phyloP scores from a whole-genome alignment of 2,113 vertebrate species.

The Accipiter virgatus region DNA sequence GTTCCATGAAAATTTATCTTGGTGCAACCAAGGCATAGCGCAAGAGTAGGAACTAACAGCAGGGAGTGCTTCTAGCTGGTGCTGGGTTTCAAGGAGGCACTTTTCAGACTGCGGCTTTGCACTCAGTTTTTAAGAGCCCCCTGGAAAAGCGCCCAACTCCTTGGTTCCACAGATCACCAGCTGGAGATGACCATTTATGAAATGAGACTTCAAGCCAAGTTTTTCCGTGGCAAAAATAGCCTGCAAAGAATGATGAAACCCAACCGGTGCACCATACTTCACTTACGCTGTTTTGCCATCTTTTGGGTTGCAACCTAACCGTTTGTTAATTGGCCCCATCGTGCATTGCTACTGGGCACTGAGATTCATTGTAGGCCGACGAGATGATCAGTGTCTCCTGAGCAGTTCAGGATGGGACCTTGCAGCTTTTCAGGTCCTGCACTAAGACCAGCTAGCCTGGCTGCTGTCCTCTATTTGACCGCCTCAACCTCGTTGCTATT shows the following conservation, averaged over 20 bases:
- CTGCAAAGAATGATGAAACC: neutral
- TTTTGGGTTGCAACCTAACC: neutral
- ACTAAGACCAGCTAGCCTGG: neutral
- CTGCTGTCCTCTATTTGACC: neutral
- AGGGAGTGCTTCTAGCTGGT: neutral
- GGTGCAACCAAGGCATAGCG: neutral
- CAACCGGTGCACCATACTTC: neutral
- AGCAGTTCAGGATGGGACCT: neutral
- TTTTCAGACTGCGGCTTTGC: neutral
- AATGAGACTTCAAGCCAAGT: neutral
- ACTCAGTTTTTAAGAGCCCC: neutral
- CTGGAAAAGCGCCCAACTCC: neutral
- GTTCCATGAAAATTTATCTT: neutral
- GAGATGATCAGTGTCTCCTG: neutral
- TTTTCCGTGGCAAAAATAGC: neutral
- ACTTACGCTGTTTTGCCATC: neutral
- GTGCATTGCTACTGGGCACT: neutral
- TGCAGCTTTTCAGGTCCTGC: neutral
- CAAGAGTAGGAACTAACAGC: neutral
- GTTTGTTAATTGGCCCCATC: neutral
- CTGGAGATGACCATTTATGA: neutral
- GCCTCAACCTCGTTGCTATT: neutral
- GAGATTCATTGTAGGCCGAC: neutral
- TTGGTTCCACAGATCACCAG: rapidly evolving
- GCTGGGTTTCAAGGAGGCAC: neutral